Percentiles rank a stretch among this genome's conserved stretches.
Evolutionary conservation across 2,797 vertebrate genomes (phyloP).

Genomic region (Danio aesculapii): DNA sequence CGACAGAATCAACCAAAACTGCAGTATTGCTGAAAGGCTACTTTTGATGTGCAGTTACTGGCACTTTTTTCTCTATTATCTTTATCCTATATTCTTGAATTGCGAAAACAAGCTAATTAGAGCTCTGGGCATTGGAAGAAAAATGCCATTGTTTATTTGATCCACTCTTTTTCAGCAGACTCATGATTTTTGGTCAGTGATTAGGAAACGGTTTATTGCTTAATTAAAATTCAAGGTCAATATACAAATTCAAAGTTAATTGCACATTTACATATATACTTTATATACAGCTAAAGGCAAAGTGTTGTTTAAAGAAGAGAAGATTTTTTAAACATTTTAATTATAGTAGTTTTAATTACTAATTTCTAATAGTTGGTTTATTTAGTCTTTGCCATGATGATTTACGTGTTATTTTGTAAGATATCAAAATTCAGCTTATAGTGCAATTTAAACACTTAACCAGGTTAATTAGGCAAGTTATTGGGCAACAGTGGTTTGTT

Average conservation of each 20-base stretch:
- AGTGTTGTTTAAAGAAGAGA: no score
- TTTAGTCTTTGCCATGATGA: no score
- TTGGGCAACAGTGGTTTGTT: no score
- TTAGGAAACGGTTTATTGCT: not conserved
- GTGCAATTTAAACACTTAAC: no score
- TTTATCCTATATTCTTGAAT: not conserved
- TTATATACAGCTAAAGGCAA: no score
- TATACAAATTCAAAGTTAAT: not conserved
- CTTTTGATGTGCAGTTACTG: not conserved
- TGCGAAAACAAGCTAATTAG: not conserved
- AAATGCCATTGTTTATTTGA: not conserved
- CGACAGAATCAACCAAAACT: slow-evolving; percentile 8
- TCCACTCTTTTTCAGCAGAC: not conserved
- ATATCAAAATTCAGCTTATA: no score
- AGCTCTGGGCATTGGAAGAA: not conserved
- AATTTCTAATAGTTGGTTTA: no score
- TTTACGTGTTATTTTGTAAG: no score
- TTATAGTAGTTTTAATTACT: no score
- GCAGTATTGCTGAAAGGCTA: not conserved
- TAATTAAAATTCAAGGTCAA: not conserved
- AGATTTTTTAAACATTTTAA: no score
- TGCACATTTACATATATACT: no score
- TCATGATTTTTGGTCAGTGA: not conserved
- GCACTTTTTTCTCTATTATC: not conserved
- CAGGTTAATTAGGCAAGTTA: no score